These are phyloP conservation scores for Xiphydria camelus DNA, from an alignment of 2,888 invertebrate species.

Conservation along the genomic window DNA sequence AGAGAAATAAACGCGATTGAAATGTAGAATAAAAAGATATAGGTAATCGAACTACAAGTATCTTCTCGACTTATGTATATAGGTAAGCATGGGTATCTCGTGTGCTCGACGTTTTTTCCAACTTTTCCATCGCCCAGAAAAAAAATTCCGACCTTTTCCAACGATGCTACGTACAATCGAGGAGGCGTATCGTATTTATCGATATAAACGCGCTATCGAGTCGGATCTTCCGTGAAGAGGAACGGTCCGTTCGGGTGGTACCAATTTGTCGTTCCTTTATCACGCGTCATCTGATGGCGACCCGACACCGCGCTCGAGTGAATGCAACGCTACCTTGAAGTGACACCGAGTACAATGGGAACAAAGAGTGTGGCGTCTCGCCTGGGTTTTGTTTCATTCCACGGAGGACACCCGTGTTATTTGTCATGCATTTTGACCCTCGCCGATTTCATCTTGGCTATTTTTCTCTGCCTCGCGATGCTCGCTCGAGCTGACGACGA, in stretches of 20 bases:
- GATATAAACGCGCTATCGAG: slow-evolving; percentile 45
- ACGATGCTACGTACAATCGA: not conserved
- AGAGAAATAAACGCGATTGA: too few species aligned
- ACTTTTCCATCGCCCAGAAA: too few species aligned
- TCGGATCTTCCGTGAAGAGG: slow-evolving; percentile 47
- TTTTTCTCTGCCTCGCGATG: slow-evolving; percentile 45
- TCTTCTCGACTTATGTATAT: too few species aligned
- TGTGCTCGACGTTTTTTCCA: too few species aligned
- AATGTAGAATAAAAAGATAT: too few species aligned
- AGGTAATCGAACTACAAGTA: too few species aligned
- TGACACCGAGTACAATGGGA: slow-evolving; percentile 55
- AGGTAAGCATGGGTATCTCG: too few species aligned
- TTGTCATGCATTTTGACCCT: slow-evolving; percentile 53
- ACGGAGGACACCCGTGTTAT: slow-evolving; percentile 49
- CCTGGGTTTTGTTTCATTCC: slow-evolving; percentile 54
- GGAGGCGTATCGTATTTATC: slow-evolving; percentile 48
- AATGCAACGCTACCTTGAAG: slow-evolving; percentile 49
- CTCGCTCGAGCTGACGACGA: slow-evolving; percentile 10
- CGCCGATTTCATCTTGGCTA: slow-evolving; percentile 53
- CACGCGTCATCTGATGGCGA: slow-evolving; percentile 56
- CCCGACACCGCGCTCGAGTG: slow-evolving; percentile 50
- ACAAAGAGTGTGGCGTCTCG: slow-evolving; percentile 49
- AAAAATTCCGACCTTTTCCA: too few species aligned
- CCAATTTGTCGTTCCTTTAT: slow-evolving; percentile 57
- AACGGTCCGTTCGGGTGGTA: slow-evolving; percentile 55